These are phyloP conservation scores for Polypedilum pembai DNA, from an alignment of 1,140 invertebrate genomes.

Conservation along the genomic window DNA sequence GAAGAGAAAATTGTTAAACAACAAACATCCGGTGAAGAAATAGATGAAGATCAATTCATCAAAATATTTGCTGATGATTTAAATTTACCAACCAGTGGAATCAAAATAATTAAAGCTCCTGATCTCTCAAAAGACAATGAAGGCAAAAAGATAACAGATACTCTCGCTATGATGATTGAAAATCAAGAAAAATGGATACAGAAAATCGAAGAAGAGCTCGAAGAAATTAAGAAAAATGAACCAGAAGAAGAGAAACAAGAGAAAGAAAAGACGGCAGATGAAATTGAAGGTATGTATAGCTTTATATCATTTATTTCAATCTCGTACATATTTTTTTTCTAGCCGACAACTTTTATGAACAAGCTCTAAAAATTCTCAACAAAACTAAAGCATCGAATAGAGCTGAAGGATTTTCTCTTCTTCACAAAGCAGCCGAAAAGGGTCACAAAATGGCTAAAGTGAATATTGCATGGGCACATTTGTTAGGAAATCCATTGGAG, in stretches of 20 bases:
- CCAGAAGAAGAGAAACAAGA: conserved; percentile 8
- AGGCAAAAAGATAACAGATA: conserved; percentile 31
- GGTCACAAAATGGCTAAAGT: conserved; percentile 75
- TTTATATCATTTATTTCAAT: neutral
- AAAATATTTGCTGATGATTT: neutral
- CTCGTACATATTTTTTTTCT: conserved; percentile 30
- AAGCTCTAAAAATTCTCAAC: conserved; percentile 56
- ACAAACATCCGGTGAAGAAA: neutral
- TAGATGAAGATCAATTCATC: neutral
- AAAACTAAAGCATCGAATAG: conserved; percentile 56
- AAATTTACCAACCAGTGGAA: conserved; percentile 32
- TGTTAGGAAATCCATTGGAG: conserved; percentile 69
- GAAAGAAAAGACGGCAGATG: conserved; percentile 34
- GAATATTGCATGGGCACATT: conserved; percentile 74
- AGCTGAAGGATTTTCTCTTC: conserved; percentile 54
- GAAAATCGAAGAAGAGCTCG: conserved; percentile 34
- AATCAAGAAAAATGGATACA: conserved; percentile 39
- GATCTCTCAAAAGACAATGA: conserved; percentile 39
- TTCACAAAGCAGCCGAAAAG: conserved; percentile 65
- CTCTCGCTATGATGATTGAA: conserved; percentile 29
- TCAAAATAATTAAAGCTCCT: conserved; percentile 40
- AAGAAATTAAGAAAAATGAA: conserved; percentile 29
- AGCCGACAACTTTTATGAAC: conserved; percentile 61
- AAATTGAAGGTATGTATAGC: conserved; percentile 33
- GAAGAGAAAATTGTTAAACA: neutral